phyloP scores from a whole-genome alignment of 2,888 invertebrate species.

The Cephus nigrinus region DNA sequence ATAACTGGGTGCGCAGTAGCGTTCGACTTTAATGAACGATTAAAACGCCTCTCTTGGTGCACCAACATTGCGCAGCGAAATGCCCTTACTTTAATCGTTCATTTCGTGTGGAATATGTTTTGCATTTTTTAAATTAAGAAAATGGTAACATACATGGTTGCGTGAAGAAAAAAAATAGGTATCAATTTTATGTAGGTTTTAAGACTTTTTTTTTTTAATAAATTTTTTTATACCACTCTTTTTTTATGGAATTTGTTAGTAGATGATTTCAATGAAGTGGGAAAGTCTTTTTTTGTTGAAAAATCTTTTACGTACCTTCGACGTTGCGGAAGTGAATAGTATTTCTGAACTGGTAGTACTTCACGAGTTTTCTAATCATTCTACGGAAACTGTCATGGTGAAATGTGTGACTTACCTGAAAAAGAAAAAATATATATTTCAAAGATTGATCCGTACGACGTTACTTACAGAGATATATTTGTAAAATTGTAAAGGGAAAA shows the following conservation, averaged over 20 bases:
- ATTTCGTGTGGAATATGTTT: neutral
- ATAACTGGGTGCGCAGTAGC: constrained; percentile 5
- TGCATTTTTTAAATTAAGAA: neutral
- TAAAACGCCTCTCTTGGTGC: neutral
- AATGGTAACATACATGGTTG: neutral
- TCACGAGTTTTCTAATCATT: neutral
- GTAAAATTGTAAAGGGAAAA: neutral
- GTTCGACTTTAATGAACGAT: constrained; percentile 8
- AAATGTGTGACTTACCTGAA: constrained; percentile 43
- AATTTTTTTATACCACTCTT: neutral
- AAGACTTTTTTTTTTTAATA: neutral
- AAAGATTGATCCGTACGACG: constrained; percentile 1
- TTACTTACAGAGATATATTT: neutral
- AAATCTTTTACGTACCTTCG: neutral
- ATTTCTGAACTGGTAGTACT: neutral
- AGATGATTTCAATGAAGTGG: neutral
- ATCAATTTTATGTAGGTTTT: neutral
- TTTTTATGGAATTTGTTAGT: neutral
- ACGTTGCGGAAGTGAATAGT: neutral
- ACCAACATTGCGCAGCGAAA: neutral
- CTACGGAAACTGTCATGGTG: neutral
- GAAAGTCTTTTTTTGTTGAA: neutral
- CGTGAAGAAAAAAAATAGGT: neutral
- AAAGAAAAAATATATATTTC: constrained; percentile 32
- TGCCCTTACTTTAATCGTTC: neutral